A percentile compares a stretch with the other conserved stretches of the same genome.
Conservation (phyloP, 2,797 vertebrate genomes). For the Austrolebias charrua region DNA sequence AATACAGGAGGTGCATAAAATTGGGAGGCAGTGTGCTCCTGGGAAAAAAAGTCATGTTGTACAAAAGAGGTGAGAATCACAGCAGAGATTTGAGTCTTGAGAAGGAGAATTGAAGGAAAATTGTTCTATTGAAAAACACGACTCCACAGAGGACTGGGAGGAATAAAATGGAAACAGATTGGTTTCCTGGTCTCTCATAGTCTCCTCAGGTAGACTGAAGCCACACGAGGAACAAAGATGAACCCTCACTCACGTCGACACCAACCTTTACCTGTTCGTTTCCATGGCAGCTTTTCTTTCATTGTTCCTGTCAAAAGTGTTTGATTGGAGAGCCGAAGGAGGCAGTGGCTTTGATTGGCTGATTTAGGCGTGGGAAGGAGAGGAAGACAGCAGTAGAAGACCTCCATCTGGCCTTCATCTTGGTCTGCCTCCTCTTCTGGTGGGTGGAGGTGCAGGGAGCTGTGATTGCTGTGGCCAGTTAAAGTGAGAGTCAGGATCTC, state of each 20-base stretch:
- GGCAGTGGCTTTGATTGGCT: conserved; percentile 62
- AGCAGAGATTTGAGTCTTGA: conserved; percentile 19
- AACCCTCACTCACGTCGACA: conserved; percentile 25
- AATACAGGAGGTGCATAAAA: conserved; percentile 51
- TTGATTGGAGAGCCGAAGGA: conserved; percentile 68
- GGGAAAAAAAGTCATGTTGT: conserved; percentile 26
- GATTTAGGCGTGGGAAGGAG: conserved; percentile 11
- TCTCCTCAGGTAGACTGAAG: conserved; percentile 4
- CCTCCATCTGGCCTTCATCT: conserved; percentile 22
- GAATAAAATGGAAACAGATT: conserved; percentile 43
- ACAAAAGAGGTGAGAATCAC: conserved; percentile 19
- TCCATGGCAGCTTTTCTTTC: conserved; percentile 54
- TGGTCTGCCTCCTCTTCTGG: conserved; percentile 33
- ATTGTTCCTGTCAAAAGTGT: conserved; percentile 38
- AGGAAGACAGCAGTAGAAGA: conserved; percentile 63
- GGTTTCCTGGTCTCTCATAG: conserved; percentile 23
- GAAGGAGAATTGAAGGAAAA: conserved; percentile 29
- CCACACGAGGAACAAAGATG: conserved; percentile 20
- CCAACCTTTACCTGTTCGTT: conserved; percentile 58
- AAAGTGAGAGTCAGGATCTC: conserved; percentile 58
- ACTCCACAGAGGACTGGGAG: conserved; percentile 18
- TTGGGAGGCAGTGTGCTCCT: conserved; percentile 41
- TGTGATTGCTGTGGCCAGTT: conserved; percentile 44
- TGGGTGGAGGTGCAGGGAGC: conserved; percentile 38
- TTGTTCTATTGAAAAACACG: conserved; percentile 34